Conservation (phyloP, 2,113 vertebrate genomes). For the Apaloderma vittatum region DNA sequence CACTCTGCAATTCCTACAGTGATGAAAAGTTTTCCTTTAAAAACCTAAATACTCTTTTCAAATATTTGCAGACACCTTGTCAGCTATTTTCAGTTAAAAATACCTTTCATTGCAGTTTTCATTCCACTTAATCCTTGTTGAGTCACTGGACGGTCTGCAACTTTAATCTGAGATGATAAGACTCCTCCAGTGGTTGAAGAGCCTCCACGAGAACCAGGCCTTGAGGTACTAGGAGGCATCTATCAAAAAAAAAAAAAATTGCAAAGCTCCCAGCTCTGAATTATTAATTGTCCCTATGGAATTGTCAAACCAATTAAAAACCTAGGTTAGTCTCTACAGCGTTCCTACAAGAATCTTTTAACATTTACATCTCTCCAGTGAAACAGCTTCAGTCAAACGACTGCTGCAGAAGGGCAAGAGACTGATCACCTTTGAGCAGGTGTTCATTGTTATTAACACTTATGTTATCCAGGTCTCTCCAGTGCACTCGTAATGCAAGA, state of each 20-base stretch:
- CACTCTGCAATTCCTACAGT: not conserved
- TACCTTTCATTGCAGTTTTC: conserved; percentile 95
- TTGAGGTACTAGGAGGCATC: conserved; percentile 88
- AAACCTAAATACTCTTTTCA: not conserved
- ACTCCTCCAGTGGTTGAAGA: conserved; percentile 79
- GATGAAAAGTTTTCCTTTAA: not conserved
- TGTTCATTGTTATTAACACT: not conserved
- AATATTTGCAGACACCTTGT: not conserved
- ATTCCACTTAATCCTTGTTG: conserved; percentile 97
- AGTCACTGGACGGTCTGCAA: conserved; percentile 94
- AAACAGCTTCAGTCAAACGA: not conserved
- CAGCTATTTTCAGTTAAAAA: not conserved
- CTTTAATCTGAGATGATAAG: conserved; percentile 92
- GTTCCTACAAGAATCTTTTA: not conserved
- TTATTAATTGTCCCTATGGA: not conserved
- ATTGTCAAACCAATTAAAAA: not conserved
- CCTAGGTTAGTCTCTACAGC: not conserved
- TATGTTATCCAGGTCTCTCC: not conserved
- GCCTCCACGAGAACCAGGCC: conserved; percentile 84
- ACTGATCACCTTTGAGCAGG: not conserved
- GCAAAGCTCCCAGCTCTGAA: not conserved
- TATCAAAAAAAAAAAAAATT: conserved; percentile 45
- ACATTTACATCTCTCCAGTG: not conserved
- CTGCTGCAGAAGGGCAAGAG: not conserved
- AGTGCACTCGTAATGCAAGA: not conserved